phyloP scores from a whole-genome alignment of 2,888 invertebrate species.

The Acanthoscelides obtectus region DNA sequence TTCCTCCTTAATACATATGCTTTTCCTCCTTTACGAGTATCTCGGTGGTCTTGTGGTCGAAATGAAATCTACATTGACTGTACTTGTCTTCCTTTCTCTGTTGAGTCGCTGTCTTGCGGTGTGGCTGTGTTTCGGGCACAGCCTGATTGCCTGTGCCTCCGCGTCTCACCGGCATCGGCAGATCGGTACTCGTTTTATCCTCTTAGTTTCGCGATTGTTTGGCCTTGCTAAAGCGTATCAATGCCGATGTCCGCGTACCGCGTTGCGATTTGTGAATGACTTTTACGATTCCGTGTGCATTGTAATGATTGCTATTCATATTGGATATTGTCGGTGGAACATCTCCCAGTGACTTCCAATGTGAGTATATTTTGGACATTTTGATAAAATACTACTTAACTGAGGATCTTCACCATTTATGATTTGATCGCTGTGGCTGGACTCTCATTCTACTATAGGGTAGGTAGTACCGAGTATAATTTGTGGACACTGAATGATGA shows the following conservation, averaged over 20 bases:
- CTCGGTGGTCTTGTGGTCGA: too few species aligned
- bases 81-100: neutral
- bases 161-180: neutral
- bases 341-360: neutral
- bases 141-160: neutral
- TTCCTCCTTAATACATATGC: too few species aligned
- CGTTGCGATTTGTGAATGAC: neutral
- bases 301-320: neutral
- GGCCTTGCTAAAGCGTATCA: neutral
- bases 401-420: too few species aligned
- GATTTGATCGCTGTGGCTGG: too few species aligned
- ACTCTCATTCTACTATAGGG: too few species aligned
- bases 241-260: neutral
- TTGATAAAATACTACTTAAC: neutral
- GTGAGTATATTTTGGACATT: neutral
- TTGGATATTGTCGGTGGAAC: neutral
- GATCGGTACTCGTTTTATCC: neutral
- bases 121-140: neutral
- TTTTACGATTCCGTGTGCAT: neutral
- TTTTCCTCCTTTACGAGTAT: too few species aligned
- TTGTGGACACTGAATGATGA: too few species aligned
- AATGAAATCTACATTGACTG: neutral
- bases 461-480: too few species aligned
- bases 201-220: neutral
- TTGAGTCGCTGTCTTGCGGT: neutral